These are phyloP conservation scores for Mallotus villosus DNA, from an alignment of 2,797 vertebrate genomes.

Conservation along the genomic window DNA sequence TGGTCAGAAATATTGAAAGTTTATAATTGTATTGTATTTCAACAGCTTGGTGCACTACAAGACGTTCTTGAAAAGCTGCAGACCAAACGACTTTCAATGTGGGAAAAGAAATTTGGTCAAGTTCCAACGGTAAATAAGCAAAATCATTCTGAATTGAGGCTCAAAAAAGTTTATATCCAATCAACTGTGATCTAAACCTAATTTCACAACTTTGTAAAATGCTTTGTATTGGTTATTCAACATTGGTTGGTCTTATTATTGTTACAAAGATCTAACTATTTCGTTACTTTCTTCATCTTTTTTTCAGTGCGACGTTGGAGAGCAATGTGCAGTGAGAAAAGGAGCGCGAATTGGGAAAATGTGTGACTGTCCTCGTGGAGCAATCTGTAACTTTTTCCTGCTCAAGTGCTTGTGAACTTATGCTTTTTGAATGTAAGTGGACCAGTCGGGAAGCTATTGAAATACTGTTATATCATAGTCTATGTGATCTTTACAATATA, in stretches of 20 bases:
- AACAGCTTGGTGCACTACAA: constrained; percentile 68
- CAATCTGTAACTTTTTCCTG: constrained; percentile 66
- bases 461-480: constrained; percentile 28
- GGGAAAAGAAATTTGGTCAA: constrained; percentile 72
- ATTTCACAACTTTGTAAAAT: too few relatives aligned
- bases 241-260: too few relatives aligned
- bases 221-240: too few relatives aligned
- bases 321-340: constrained; percentile 65
- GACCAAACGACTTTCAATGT: constrained; percentile 62
- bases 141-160: neutral
- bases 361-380: constrained; percentile 57
- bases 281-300: neutral
- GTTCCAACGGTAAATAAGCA: constrained; percentile 58
- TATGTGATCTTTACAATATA: constrained; percentile 41
- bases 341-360: constrained; percentile 69
- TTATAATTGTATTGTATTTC: neutral
- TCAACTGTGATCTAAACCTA: too few relatives aligned
- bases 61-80: constrained; percentile 72
- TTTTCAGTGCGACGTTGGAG: constrained; percentile 56
- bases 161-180: neutral
- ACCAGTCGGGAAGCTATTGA: neutral
- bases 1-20: too few relatives aligned
- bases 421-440: constrained; percentile 32
- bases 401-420: constrained; percentile 60
- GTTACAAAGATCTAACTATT: neutral